These are phyloP conservation scores for Bagarius yarrelli DNA, from an alignment of 2,113 vertebrate species.

Conservation along the genomic window DNA sequence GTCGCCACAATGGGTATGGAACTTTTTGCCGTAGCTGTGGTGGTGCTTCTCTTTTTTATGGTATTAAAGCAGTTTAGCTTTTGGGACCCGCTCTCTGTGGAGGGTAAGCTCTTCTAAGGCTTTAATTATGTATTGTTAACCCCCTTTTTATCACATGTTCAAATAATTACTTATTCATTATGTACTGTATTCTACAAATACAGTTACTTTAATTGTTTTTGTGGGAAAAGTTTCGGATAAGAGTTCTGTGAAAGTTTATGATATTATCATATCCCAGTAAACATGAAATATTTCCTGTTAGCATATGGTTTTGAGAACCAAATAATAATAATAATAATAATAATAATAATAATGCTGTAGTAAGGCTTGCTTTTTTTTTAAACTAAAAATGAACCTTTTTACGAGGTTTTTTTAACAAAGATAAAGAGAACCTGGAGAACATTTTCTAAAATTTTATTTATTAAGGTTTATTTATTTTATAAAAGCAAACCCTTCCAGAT, in stretches of 20 bases:
- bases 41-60: constrained; percentile 83
- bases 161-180: background rate
- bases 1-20: constrained; percentile 84
- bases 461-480: too few relatives aligned
- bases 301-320: too few relatives aligned
- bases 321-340: too few relatives aligned
- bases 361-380: too few relatives aligned
- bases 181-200: background rate
- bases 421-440: too few relatives aligned
- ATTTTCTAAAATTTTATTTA: too few relatives aligned
- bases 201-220: background rate
- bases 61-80: constrained; percentile 93
- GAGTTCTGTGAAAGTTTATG: background rate
- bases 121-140: background rate
- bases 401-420: too few relatives aligned
- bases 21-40: constrained; percentile 82
- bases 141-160: background rate
- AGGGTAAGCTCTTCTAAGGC: constrained; percentile 76
- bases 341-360: too few relatives aligned
- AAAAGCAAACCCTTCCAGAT: too few relatives aligned
- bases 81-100: constrained; percentile 83
- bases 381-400: too few relatives aligned
- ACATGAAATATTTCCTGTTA: too few relatives aligned
- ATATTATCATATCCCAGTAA: too few relatives aligned
- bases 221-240: background rate